Base-by-base conservation (phyloP, 2,797 vertebrate species). In the Siniperca scherzeri region DNA sequence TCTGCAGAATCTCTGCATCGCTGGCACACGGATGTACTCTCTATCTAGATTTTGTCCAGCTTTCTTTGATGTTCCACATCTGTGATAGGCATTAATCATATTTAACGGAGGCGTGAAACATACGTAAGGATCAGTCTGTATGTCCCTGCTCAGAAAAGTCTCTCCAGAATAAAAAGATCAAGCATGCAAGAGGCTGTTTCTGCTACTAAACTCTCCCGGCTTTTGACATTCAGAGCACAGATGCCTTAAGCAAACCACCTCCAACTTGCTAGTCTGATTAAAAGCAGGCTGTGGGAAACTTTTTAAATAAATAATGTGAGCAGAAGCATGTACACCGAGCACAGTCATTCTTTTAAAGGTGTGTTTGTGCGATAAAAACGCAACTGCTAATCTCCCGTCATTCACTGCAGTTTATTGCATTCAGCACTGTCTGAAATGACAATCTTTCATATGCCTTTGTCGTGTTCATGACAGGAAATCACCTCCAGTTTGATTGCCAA, bases 151-250 rank as follows among this genome's bases (percentile, higher is more conserved):
- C 12, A 19, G 25, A 19, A 4, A 42, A 13, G 36, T 22, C 33
- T 53, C 48, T 9, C 17, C 14, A 71, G 65, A 74, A 46, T 59
- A 65, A 13, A 13, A 36, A 78, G 71, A 62, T 73, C 55, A 74
- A 80, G 57, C 56, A 82, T 52, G 19, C 46, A 59, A 40, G 46
- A 74, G 62, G 57, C 60, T 52, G 53, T 81, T 70, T 78, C 50
- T 81, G 44, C 72, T n/a, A 1, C 73, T 61, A 40, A 84, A 79
- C 67, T 84, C 84, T 72, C 22, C 17, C 1, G 17, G 64, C 55
- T 74, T 87, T 86, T 84, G 62, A 59, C 83, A 88, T 86, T 91
- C 86, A 55, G 66, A 74, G 81, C 77, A 83, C 87, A 89, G 68
- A 81, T 69, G 80, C 86, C 72, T 75, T 13, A 46, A 88, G 83